Evolutionary conservation across 2,888 invertebrate genomes (phyloP).

Genomic region (Campopleginae sp.): DNA sequence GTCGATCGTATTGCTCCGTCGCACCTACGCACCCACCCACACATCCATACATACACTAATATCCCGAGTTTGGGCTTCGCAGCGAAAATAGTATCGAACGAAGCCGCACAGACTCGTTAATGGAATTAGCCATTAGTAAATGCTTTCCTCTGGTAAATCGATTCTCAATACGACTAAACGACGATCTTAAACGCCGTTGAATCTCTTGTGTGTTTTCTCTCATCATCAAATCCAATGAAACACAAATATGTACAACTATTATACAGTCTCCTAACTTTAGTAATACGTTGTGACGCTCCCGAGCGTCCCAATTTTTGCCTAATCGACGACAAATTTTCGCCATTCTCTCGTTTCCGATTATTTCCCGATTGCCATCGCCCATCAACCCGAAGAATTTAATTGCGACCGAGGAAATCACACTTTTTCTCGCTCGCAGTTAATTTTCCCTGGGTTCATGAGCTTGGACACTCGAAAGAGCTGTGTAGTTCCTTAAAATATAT

Average conservation of each 20-base stretch:
- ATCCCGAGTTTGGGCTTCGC: constrained; percentile 40
- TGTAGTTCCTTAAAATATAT: constrained; percentile 7
- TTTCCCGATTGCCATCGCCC: neutral
- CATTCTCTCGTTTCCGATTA: constrained; percentile 18
- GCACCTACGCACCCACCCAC: constrained; percentile 14
- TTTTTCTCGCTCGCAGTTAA: constrained; percentile 28
- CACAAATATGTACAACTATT: constrained; percentile 75
- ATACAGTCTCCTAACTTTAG: constrained; percentile 74
- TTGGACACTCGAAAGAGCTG: constrained; percentile 7
- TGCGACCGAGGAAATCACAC: constrained; percentile 17
- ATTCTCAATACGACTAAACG: constrained; percentile 57
- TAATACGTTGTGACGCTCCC: constrained; percentile 74
- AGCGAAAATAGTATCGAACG: constrained; percentile 19
- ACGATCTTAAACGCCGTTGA: constrained; percentile 31
- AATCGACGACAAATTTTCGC: constrained; percentile 35
- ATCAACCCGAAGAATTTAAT: neutral
- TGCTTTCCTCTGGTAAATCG: constrained; percentile 69
- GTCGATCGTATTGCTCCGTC: constrained; percentile 46
- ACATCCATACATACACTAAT: constrained; percentile 11
- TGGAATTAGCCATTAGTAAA: constrained; percentile 63
- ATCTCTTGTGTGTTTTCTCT: constrained; percentile 19
- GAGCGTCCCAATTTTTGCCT: constrained; percentile 45
- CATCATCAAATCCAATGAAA: constrained; percentile 30
- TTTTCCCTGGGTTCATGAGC: neutral
- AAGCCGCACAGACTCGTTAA: constrained; percentile 41